Evolutionary conservation across 2,113 vertebrate species (phyloP).

Genomic region (Albula glossodonta): DNA sequence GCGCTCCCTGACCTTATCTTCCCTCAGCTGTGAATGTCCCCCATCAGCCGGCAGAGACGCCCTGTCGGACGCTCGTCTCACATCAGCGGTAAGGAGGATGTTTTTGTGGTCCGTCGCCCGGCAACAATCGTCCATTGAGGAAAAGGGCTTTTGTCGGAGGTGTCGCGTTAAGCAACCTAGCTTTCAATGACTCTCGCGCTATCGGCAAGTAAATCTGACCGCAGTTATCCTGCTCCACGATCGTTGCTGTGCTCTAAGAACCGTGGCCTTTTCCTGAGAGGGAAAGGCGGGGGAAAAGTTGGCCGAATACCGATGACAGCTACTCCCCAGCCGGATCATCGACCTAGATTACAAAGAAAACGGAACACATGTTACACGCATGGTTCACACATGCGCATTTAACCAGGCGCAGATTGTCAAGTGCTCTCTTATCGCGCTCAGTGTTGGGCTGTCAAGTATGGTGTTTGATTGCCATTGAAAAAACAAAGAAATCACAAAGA

Average conservation of each 20-base stretch:
- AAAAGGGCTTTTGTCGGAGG: conserved; percentile 44
- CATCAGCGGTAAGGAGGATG: conserved; percentile 28
- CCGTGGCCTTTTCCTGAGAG: conserved; percentile 26
- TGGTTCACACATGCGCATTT: background rate
- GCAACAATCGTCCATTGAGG: conserved; percentile 43
- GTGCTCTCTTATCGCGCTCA: too few species aligned
- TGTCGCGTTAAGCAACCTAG: conserved; percentile 41
- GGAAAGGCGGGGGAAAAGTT: conserved; percentile 33
- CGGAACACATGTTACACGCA: background rate
- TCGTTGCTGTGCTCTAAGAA: conserved; percentile 13
- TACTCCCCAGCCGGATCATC: conserved; percentile 26
- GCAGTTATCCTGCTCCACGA: conserved; percentile 6
- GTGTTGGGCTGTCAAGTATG: background rate
- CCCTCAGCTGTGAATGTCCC: conserved; percentile 29
- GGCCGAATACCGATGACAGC: conserved; percentile 27
- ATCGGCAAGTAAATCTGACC: conserved; percentile 43
- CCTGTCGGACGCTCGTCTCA: conserved; percentile 25
- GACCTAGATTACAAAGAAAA: conserved; percentile 28
- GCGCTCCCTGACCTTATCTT: conserved; percentile 38
- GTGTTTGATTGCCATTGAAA: background rate
- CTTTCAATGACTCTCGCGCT: conserved; percentile 27
- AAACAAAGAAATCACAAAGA: background rate
- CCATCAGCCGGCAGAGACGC: conserved; percentile 29
- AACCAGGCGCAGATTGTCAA: background rate
- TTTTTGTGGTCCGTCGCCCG: conserved; percentile 38